These are phyloP conservation scores for Lithobates pipiens DNA, from an alignment of 2,797 vertebrate genomes.

Conservation along the genomic window DNA sequence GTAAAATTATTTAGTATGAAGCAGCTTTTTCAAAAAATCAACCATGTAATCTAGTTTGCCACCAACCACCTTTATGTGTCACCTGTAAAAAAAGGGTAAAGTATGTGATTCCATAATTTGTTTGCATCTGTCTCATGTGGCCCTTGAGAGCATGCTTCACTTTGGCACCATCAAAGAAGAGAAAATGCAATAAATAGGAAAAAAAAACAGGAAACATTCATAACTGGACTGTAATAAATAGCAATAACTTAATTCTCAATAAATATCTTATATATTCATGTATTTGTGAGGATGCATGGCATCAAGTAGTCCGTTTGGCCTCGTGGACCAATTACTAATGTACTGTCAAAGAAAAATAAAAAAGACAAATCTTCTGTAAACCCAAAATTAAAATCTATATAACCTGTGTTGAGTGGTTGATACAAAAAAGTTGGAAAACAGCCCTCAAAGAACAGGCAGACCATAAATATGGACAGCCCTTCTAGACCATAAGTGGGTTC, in stretches of 20 bases:
- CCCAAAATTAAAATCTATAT: conserved; percentile 62
- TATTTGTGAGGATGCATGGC: conserved; percentile 86
- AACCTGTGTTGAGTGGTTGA: conserved; percentile 11
- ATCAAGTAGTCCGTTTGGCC: conserved; percentile 84
- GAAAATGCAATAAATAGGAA: conserved; percentile 92
- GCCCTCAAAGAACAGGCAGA: background rate
- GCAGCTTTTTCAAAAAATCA: background rate
- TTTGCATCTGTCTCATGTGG: conserved; percentile 71
- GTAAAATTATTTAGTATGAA: background rate
- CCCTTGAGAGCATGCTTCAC: conserved; percentile 77
- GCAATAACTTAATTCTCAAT: conserved; percentile 99
- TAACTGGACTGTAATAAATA: conserved; percentile 97
- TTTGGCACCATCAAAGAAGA: conserved; percentile 90
- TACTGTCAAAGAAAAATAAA: conserved; percentile 76
- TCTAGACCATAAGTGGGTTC: background rate
- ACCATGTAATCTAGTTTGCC: background rate
- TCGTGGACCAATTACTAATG: conserved; percentile 76
- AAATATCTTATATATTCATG: conserved; percentile 92
- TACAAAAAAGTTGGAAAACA: background rate
- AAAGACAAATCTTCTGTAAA: conserved; percentile 80
- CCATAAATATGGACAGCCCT: background rate
- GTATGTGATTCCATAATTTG: conserved; percentile 81
- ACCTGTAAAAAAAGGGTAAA: conserved; percentile 76
- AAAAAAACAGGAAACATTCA: conserved; percentile 82
- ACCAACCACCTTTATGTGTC: background rate